These are phyloP conservation scores for Hexactinellida sp. DNA, from an alignment of 37 sponge, comb jelly and placozoan genomes.

Conservation along the genomic window DNA sequence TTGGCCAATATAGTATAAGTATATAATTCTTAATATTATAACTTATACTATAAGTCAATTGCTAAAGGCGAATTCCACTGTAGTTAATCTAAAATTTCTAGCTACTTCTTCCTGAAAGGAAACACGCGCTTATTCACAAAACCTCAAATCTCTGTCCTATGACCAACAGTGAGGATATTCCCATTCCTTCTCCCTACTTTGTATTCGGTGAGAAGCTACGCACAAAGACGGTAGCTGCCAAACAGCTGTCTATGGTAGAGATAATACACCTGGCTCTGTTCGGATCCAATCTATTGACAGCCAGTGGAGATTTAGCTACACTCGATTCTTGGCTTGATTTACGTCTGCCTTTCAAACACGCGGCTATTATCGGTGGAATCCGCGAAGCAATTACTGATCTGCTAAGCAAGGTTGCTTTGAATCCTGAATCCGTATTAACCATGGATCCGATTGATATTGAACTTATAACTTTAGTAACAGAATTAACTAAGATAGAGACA, in stretches of 20 bases:
- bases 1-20: no score
- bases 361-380: conserved; percentile 53
- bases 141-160: conserved; percentile 39
- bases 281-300: conserved; percentile 27
- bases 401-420: conserved; percentile 7
- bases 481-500: background rate
- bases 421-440: background rate
- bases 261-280: conserved; percentile 61
- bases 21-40: no score
- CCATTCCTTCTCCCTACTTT: conserved; percentile 63
- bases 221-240: conserved; percentile 51
- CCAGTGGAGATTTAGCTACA: background rate
- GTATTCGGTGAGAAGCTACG: conserved; percentile 66
- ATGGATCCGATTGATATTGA: background rate
- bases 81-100: background rate
- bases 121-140: conserved; percentile 67
- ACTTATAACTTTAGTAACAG: background rate
- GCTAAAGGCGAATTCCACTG: background rate
- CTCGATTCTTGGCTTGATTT: background rate
- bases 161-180: conserved; percentile 36
- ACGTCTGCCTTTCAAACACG: background rate
- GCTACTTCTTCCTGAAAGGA: conserved; percentile 34
- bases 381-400: conserved; percentile 49
- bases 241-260: conserved; percentile 59
- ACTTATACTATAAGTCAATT: background rate